Conservation (phyloP, 2,113 vertebrate species). For the Planiliza haematocheilus region DNA sequence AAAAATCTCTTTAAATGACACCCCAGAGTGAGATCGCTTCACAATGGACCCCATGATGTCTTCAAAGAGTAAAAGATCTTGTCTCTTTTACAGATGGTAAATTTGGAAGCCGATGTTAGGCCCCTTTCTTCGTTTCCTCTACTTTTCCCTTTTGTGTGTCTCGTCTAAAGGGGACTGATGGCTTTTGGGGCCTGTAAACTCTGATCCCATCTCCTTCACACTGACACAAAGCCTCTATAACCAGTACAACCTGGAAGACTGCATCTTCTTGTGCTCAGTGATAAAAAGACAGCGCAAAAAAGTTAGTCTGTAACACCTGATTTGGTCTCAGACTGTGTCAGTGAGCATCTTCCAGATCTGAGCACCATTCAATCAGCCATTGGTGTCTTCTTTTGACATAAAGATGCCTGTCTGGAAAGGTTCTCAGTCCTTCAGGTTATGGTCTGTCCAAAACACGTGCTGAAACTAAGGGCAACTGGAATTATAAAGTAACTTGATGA, state of each 20-base stretch:
- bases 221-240: no score
- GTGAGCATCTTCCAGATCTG: no score
- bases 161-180: slow-evolving; percentile 5
- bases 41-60: not conserved
- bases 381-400: no score
- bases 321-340: no score
- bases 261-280: not conserved
- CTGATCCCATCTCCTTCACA: not conserved
- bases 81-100: not conserved
- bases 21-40: not conserved
- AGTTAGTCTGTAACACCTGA: no score
- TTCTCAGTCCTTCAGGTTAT: no score
- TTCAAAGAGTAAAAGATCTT: not conserved
- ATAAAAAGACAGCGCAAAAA: fast-evolving
- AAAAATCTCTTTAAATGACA: not conserved
- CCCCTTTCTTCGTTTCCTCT: slow-evolving; percentile 5
- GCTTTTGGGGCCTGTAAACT: slow-evolving; percentile 10
- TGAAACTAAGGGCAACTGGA: no score
- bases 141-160: not conserved
- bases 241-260: not conserved
- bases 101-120: not conserved
- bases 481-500: no score
- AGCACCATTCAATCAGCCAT: no score
- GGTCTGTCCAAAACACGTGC: no score
- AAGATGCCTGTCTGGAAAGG: no score